phyloP scores from a whole-genome alignment of 1,140 invertebrate species.

The Ericerus pela region DNA sequence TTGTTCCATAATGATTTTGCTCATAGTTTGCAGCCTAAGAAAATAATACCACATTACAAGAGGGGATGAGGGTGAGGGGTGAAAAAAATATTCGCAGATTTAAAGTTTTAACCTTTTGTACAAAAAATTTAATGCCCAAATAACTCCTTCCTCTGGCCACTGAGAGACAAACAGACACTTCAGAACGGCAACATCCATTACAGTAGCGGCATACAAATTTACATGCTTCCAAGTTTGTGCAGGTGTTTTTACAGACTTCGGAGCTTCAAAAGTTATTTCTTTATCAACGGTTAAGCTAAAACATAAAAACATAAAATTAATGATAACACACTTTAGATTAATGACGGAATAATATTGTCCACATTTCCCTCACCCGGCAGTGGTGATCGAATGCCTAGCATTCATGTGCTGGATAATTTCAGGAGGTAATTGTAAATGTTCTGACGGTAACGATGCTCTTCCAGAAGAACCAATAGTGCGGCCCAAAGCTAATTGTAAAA shows the following conservation, averaged over 20 bases:
- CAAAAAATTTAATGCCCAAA: slow-evolving; percentile 90
- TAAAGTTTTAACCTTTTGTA: slow-evolving; percentile 84
- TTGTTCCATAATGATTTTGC: slow-evolving; percentile 50
- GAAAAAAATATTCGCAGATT: no score
- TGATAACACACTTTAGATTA: neutral
- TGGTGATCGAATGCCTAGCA: neutral
- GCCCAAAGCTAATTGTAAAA: neutral
- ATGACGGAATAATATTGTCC: neutral
- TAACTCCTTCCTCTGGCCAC: slow-evolving; percentile 95
- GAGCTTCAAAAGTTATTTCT: slow-evolving; percentile 1
- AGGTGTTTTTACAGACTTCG: slow-evolving; percentile 12
- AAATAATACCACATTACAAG: slow-evolving; percentile 8
- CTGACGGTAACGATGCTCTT: neutral
- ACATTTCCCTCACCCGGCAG: neutral
- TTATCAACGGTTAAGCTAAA: slow-evolving; percentile 13
- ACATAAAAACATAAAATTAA: neutral
- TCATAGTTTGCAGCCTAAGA: slow-evolving; percentile 58
- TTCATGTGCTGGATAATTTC: neutral
- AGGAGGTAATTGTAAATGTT: neutral
- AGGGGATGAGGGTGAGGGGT: no score
- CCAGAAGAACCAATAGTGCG: neutral
- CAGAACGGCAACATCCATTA: slow-evolving; percentile 87
- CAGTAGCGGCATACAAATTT: slow-evolving; percentile 76
- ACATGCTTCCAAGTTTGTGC: slow-evolving; percentile 20
- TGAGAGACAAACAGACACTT: slow-evolving; percentile 91